Percentiles rank a stretch among this genome's conserved stretches.
Conservation (phyloP, 2,113 vertebrate species). For the Rousettus leschenaultii region DNA sequence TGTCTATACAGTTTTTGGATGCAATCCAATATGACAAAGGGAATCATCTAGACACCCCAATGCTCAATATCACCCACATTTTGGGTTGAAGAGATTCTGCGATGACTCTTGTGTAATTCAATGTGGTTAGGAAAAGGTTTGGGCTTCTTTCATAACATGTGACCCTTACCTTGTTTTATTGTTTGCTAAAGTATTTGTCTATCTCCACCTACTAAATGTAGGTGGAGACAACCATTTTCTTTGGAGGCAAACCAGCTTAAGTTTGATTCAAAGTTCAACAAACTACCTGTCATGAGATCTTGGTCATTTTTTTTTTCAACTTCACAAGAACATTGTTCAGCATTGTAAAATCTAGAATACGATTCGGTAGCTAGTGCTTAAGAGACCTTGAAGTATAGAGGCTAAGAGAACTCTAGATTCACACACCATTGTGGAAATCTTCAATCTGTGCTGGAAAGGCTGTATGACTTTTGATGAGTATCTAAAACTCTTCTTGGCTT, state of each 20-base stretch:
- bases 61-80: not conserved
- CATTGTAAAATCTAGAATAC: not conserved
- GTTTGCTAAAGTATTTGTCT: not conserved
- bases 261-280: not conserved
- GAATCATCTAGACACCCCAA: not conserved
- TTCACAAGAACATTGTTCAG: not conserved
- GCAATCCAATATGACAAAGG: not conserved
- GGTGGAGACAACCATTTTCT: not conserved
- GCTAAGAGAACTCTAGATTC: not conserved
- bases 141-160: not conserved
- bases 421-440: not conserved
- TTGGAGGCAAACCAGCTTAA: not conserved
- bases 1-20: slow-evolving; percentile 15
- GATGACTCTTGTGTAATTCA: not conserved
- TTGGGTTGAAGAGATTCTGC: not conserved
- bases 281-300: not conserved
- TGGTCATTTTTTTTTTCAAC: not conserved
- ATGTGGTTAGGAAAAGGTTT: not conserved
- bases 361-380: not conserved
- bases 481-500: not conserved
- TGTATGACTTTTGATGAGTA: not conserved
- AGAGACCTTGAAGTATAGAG: not conserved
- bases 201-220: not conserved
- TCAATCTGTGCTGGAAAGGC: not conserved
- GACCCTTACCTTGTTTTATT: not conserved